These are phyloP conservation scores for Drosophila nigricruria DNA, from an alignment of 2,888 invertebrate genomes.

Conservation along the genomic window DNA sequence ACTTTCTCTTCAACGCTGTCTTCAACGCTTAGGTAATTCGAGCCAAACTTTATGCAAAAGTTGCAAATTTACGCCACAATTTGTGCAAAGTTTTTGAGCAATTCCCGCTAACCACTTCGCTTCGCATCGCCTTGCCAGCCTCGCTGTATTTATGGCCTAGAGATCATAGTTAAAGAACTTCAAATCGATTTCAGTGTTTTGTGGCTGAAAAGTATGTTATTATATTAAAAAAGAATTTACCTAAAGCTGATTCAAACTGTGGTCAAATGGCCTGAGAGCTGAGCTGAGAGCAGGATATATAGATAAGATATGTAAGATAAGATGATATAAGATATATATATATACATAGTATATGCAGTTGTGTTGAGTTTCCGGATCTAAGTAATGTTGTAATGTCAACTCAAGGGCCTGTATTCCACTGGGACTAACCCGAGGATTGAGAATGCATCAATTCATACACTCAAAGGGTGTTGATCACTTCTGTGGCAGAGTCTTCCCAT, in stretches of 20 bases:
- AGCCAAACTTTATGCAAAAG: slow-evolving; percentile 77
- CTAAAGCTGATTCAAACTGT: neutral
- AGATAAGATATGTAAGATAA: no score
- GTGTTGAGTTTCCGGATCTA: no score
- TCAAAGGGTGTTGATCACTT: neutral
- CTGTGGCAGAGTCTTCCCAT: neutral
- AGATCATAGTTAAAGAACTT: slow-evolving; percentile 23
- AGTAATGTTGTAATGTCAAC: no score
- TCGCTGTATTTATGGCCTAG: slow-evolving; percentile 33
- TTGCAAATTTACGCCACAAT: slow-evolving; percentile 78
- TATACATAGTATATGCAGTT: no score
- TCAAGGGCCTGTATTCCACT: no score
- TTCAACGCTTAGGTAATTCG: slow-evolving; percentile 69
- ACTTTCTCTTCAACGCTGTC: slow-evolving; percentile 15
- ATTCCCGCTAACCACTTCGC: slow-evolving; percentile 15
- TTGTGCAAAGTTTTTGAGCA: slow-evolving; percentile 71
- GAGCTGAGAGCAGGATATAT: neutral
- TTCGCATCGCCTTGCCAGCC: neutral
- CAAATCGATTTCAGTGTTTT: slow-evolving; percentile 37
- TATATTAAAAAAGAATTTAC: slow-evolving; percentile 47
- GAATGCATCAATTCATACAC: neutral
- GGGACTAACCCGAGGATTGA: no score
- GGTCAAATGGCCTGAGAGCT: neutral
- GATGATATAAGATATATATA: no score
- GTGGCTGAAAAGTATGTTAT: neutral